These are phyloP conservation scores for Opisthocomus hoazin DNA, from an alignment of 2,113 vertebrate species.

Conservation along the genomic window DNA sequence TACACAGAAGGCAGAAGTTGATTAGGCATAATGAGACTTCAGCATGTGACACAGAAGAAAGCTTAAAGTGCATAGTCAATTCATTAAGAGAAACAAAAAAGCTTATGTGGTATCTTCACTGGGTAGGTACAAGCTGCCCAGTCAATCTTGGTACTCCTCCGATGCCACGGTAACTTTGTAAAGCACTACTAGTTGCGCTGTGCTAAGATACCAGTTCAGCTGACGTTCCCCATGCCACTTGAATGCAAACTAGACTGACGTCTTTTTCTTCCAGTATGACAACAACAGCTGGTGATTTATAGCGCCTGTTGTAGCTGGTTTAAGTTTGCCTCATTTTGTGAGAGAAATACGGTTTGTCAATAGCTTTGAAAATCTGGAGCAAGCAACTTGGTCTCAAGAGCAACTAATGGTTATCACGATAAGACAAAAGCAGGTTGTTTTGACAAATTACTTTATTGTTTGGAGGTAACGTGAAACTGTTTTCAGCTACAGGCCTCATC, in stretches of 20 bases:
- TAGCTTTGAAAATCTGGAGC: not conserved
- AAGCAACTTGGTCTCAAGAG: not conserved
- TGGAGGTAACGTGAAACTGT: not conserved
- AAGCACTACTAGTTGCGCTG: not conserved
- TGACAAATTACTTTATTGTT: slow-evolving; percentile 57
- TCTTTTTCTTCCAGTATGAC: not conserved
- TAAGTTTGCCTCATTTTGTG: not conserved
- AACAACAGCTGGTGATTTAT: fast-evolving
- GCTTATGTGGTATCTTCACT: not conserved
- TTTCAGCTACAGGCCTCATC: not conserved
- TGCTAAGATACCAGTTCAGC: not conserved
- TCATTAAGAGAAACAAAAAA: not conserved
- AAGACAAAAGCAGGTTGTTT: slow-evolving; percentile 11
- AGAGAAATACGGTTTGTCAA: not conserved
- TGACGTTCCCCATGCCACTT: not conserved
- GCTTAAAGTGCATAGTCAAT: not conserved
- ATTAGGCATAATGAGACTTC: not conserved
- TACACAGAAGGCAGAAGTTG: not conserved
- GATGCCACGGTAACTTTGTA: too few relatives aligned
- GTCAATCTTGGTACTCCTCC: not conserved
- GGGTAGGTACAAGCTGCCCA: not conserved
- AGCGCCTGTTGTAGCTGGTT: not conserved
- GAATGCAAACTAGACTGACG: not conserved
- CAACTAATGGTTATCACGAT: not conserved
- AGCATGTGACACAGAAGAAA: not conserved